Base-by-base conservation (phyloP, 1,140 invertebrate species). In the Halictus rubicundus region DNA sequence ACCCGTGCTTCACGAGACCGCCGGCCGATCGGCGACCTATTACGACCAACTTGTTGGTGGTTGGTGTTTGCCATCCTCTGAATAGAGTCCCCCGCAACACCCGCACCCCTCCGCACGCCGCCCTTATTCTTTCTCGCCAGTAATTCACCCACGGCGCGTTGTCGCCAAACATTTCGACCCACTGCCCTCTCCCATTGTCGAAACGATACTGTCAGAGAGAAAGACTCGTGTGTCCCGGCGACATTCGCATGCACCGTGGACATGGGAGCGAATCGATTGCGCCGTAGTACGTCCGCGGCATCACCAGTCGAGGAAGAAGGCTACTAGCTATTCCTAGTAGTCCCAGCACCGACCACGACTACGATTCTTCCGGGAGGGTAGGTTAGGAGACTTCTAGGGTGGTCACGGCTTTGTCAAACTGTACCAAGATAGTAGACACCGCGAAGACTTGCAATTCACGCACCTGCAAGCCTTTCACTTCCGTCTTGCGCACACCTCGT, bases 21-120 rank as follows among this genome's bases (percentile, higher is more conserved):
- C 83, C 74, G 73, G 52, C 69, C 74, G 84, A 85, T 85, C 84
- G 79, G 74, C 84, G 79, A 85, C 84, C 83, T 78, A 85, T 85
- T 85, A 85, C 79, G 70, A 39, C 57, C 84, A 85, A 85, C 84
- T 85, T 85, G 84, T 85, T 85, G 84, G 83, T 60, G 25, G 19
- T 14, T 42, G 64, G 14, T 57, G 79, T 85, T 82, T 72, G 61
- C 79, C 83, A 70, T 78, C 64, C 78, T 46, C 52, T 68, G 72
- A 64, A 12, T 78, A 64, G 54, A 57, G 16, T 12, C 19, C 71
- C 21, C 27, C n/a, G n/a, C n/a, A n/a, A 39, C 59, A 59, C 69
- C n/a, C n/a, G n/a, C 25, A 52, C 59, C 69, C 63, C 80, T 69
- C 68, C 32, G 37, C 32, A 74, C 39, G 4, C 49, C 61, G 79